Evolutionary conservation across 2,113 vertebrate species (phyloP).

Genomic region (Amphiprion ocellaris): DNA sequence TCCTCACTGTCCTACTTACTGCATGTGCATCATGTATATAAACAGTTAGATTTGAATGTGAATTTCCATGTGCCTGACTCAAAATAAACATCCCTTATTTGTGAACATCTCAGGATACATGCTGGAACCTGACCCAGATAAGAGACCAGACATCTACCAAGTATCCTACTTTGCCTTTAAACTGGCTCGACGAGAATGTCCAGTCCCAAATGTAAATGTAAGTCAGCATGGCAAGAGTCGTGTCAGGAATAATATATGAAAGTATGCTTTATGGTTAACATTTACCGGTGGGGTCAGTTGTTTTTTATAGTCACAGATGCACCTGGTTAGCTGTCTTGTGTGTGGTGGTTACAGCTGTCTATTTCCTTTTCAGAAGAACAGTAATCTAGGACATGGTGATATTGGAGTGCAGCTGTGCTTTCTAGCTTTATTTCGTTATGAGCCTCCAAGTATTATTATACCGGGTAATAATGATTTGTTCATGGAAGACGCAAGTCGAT

Average conservation of each 20-base stretch:
- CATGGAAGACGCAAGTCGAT: slow-evolving; percentile 1
- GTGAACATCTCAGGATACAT: slow-evolving; percentile 89
- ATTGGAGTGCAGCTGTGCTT: slow-evolving; percentile 30
- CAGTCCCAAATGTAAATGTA: slow-evolving; percentile 92
- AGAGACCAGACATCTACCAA: slow-evolving; percentile 97
- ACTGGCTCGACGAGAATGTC: slow-evolving; percentile 91
- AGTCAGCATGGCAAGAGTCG: slow-evolving; percentile 64
- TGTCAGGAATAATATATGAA: background rate
- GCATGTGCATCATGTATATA: background rate
- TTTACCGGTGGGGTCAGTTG: background rate
- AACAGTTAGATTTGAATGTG: background rate
- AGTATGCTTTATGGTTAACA: background rate
- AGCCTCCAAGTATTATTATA: slow-evolving; percentile 36
- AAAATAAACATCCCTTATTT: slow-evolving; percentile 5
- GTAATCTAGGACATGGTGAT: slow-evolving; percentile 22
- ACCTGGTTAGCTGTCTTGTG: background rate
- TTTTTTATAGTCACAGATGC: too few species aligned
- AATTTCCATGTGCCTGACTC: slow-evolving; percentile 3
- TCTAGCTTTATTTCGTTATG: background rate
- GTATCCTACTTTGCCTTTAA: slow-evolving; percentile 97
- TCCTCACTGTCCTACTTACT: slow-evolving; percentile 10
- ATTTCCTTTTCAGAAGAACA: slow-evolving; percentile 22
- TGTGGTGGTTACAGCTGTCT: slow-evolving; percentile 31
- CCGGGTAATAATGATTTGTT: background rate
- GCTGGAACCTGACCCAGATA: slow-evolving; percentile 96